Conservation (phyloP, 2,888 invertebrate genomes). For the Scaeva pyrastri region DNA sequence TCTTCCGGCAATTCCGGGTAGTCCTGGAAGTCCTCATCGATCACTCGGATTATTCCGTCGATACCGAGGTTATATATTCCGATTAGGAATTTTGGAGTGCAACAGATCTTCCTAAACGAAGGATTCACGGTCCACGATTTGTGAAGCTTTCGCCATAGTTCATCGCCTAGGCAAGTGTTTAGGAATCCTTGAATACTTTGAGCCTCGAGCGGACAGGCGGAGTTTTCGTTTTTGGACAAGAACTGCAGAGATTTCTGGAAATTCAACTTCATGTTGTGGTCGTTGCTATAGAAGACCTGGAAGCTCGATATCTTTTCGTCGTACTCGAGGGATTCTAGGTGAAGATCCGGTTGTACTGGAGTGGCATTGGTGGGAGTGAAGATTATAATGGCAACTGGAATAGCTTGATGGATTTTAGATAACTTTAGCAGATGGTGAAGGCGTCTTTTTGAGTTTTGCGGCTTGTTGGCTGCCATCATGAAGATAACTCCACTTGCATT, state of each 20-base stretch:
- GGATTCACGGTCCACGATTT: slow-evolving; percentile 78
- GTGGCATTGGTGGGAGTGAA: slow-evolving; percentile 75
- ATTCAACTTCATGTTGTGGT: slow-evolving; percentile 64
- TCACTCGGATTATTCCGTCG: slow-evolving; percentile 86
- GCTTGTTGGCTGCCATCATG: slow-evolving; percentile 77
- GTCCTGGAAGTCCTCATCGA: slow-evolving; percentile 86
- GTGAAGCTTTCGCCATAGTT: slow-evolving; percentile 86
- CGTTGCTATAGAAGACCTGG: slow-evolving; percentile 73
- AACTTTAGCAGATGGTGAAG: slow-evolving; percentile 79
- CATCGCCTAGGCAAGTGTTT: slow-evolving; percentile 86
- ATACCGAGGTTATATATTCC: slow-evolving; percentile 89
- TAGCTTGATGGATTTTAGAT: slow-evolving; percentile 76
- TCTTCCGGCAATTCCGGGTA: slow-evolving; percentile 88
- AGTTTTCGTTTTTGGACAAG: slow-evolving; percentile 82
- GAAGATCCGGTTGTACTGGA: slow-evolving; percentile 52
- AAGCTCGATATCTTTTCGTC: slow-evolving; percentile 84
- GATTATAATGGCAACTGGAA: slow-evolving; percentile 80
- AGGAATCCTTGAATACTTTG: slow-evolving; percentile 86
- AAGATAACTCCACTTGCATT: slow-evolving; percentile 81
- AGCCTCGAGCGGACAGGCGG: slow-evolving; percentile 85
- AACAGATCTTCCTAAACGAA: slow-evolving; percentile 82
- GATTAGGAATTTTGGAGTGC: slow-evolving; percentile 85
- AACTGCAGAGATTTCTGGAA: slow-evolving; percentile 77
- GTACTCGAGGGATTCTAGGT: slow-evolving; percentile 79
- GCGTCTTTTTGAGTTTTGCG: slow-evolving; percentile 78